A percentile compares a stretch with the other conserved stretches of the same genome.
These are phyloP conservation scores for Perca schrenkii DNA, from an alignment of 2,113 vertebrate genomes.

Conservation along the genomic window DNA sequence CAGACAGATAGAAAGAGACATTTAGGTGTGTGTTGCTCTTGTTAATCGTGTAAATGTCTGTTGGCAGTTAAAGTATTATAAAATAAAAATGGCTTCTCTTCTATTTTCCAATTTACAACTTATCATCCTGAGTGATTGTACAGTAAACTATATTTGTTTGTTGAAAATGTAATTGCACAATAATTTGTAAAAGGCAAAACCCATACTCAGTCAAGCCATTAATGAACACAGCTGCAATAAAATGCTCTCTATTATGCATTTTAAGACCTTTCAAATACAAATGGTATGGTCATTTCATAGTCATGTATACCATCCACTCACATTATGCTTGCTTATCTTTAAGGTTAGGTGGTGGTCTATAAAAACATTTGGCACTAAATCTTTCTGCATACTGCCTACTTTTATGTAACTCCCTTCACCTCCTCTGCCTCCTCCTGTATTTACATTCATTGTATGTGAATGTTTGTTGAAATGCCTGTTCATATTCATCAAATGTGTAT, in stretches of 20 bases:
- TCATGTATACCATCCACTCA: neutral
- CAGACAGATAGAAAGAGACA: neutral
- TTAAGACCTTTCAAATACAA: neutral
- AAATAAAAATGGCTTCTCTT: conserved; percentile 22
- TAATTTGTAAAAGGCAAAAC: neutral
- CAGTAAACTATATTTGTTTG: conserved; percentile 2
- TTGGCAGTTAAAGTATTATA: neutral
- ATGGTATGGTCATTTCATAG: neutral
- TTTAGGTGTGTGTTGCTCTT: neutral
- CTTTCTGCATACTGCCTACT: neutral
- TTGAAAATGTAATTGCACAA: conserved; percentile 7
- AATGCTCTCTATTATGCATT: neutral
- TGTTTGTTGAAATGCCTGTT: neutral
- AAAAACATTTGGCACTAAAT: neutral
- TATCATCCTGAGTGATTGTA: neutral
- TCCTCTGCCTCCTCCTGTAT: neutral
- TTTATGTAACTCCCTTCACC: neutral
- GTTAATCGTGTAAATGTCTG: conserved; percentile 31
- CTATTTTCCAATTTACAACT: conserved; percentile 27
- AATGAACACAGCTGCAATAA: neutral
- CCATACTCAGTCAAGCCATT: neutral
- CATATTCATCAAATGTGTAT: neutral
- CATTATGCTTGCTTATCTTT: neutral
- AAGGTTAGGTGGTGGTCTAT: neutral
- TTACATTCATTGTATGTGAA: neutral